Base-by-base conservation (phyloP, 2,888 invertebrate species). In the Octonoba sinensis region DNA sequence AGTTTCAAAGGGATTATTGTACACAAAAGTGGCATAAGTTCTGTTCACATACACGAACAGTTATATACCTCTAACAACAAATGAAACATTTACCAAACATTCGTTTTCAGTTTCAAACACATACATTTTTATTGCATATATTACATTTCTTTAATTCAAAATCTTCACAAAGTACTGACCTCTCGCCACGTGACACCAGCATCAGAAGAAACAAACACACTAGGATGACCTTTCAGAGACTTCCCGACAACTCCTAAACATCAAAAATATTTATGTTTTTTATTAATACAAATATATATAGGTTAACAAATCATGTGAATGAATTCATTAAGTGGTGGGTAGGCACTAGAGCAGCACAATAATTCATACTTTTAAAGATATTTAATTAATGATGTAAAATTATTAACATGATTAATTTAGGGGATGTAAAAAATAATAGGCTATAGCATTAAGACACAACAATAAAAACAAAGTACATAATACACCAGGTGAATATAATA, bases 121-220 rank as follows among this genome's bases (percentile, higher is more conserved):
- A n/a, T 16, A 27, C n/a, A 62, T 20, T n/a, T 36, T 8, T 27
- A n/a, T 0, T 27, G 44, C 20, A n/a, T 62, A 15, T 16, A n/a
- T 20, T 15, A 36, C 16, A n/a, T n/a, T n/a, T n/a, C n/a, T n/a
- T n/a, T n/a, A n/a, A n/a, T n/a, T 27, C 27, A 27, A 27, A 27
- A 6, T 27, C 27, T 6, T 6, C 2, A 27, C 2, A 27, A 27
- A 27, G 46, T 36, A 79, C 85, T 84, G 69, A 94, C 93, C 88
- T 93, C 92, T 85, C 92, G 92, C 96, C 96, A 97, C 0, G 93
- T 93, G 3, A 93, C 89, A 4, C 95, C 96, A 3, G 94, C 95
- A 88, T 96, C 94, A 54, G 93, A 90, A 70, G 95, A 95, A 20
- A 96, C 89, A 87, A 93, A 96, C 2, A 96, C 93, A 0, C 93